Percentiles rank a stretch among this genome's conserved stretches.
Conservation (phyloP, 2,888 invertebrate species). For the Boloria selene region DNA sequence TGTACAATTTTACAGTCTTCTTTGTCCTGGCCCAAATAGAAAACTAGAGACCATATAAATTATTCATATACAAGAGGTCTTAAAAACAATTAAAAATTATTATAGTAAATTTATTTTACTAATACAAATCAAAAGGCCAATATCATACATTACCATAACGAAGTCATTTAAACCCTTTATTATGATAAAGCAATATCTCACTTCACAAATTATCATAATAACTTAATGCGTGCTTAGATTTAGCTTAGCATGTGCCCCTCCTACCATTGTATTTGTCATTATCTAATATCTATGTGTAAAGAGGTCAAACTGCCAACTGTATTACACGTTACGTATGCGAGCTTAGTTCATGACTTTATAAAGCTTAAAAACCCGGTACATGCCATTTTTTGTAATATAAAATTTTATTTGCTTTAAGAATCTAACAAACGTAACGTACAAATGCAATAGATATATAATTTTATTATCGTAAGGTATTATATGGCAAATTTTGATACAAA, state of each 20-base stretch:
- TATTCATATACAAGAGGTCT: no score
- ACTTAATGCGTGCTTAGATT: slow-evolving; percentile 27
- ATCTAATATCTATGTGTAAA: slow-evolving; percentile 50
- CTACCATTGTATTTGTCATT: slow-evolving; percentile 57
- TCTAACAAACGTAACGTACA: no score
- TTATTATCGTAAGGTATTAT: no score
- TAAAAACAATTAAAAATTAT: no score
- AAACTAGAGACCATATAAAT: no score
- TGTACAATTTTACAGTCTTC: no score
- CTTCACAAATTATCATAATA: slow-evolving; percentile 38
- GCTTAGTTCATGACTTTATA: slow-evolving; percentile 18
- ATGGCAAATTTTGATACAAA: no score
- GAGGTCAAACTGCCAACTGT: slow-evolving; percentile 48
- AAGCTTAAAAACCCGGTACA: slow-evolving; percentile 31
- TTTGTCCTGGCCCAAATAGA: no score
- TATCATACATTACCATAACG: slow-evolving; percentile 5
- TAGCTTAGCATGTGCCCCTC: slow-evolving; percentile 52
- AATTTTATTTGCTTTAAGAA: no score
- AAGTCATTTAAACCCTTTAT: slow-evolving; percentile 19
- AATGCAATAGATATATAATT: no score
- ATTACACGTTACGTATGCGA: slow-evolving; percentile 45
- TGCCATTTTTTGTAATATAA: slow-evolving; percentile 7
- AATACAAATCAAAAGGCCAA: no score
- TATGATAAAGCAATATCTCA: slow-evolving; percentile 23
- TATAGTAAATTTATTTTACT: no score